Percentiles rank a stretch among this genome's conserved stretches.
Evolutionary conservation across 2,888 invertebrate genomes (phyloP).

Genomic region (Drosophila robusta): DNA sequence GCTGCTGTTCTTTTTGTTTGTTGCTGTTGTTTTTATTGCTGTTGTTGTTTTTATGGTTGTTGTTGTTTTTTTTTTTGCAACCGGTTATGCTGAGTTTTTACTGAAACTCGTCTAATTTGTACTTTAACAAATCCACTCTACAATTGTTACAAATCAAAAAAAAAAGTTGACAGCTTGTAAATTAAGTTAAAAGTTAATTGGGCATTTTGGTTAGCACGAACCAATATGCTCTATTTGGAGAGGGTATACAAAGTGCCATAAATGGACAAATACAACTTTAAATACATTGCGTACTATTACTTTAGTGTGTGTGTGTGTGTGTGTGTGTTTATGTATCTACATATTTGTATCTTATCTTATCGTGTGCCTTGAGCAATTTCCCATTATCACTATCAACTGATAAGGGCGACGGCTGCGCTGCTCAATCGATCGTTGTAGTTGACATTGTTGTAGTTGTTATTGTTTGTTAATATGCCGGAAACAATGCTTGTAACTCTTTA

Average conservation of each 20-base stretch:
- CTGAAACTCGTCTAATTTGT: constrained; percentile 29
- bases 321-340: constrained; percentile 33
- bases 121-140: constrained; percentile 9
- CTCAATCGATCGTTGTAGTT: constrained; percentile 30
- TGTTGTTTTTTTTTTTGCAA: constrained; percentile 20
- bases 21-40: constrained; percentile 2
- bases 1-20: constrained; percentile 7
- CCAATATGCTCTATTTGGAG: not conserved
- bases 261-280: constrained; percentile 8
- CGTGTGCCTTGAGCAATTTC: constrained; percentile 59
- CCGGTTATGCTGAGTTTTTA: constrained; percentile 22
- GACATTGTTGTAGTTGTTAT: constrained; percentile 9
- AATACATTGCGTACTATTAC: constrained; percentile 21
- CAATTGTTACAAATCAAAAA: constrained; percentile 17
- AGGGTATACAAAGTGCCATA: not conserved
- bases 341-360: constrained; percentile 67
- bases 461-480: constrained; percentile 52
- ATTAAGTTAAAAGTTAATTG: not conserved
- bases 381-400: constrained; percentile 55
- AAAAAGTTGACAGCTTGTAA: constrained; percentile 22
- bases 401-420: constrained; percentile 32
- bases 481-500: constrained; percentile 40
- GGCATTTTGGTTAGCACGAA: too few relatives aligned
- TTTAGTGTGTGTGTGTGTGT: constrained; percentile 9
- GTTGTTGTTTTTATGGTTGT: constrained; percentile 6